Base-by-base conservation (phyloP, 2,797 vertebrate species). In the Notolabrus celidotus region DNA sequence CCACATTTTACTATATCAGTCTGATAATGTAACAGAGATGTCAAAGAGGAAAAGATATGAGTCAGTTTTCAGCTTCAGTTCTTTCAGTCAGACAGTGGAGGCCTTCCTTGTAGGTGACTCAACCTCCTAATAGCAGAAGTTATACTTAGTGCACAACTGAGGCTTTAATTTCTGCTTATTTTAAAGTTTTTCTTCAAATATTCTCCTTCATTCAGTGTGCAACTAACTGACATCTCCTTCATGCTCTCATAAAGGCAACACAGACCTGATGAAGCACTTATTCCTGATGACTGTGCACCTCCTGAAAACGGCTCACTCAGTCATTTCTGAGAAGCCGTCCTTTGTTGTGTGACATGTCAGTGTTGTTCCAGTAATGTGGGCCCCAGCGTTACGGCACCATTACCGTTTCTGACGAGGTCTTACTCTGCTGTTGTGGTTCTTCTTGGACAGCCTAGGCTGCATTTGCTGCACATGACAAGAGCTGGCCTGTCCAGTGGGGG, bases 381-480 rank as follows among this genome's bases (percentile, higher is more conserved):
- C 41, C 33, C 49, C 49, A 66, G 10, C 20, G 43, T 45, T 62
- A 43, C 27, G 27, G 33, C 52, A 36, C 49, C 65, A 20, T 73
- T 64, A 12, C 10, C 23, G 23, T 25, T 25, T 72, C 63, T 84
- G 75, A 77, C 57, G 50, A 70, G 77, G 29, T 85, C 65, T 90
- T 57, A 85, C 75, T 80, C 70, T 83, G 61, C 68, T 92, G 69
- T 90, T 92, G 82, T 92, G 86, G 89, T 93, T 94, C 87, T 91
- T 81, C 85, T 88, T 54, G 90, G 81, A 92, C 93, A 94, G 94
- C 85, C 84, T 94, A 90, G 92, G 91, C 90, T 95, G 94, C 84
- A 94, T 94, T 89, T 95, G 94, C 93, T 94, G 94, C 88, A 93
- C 93, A 79, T 95, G 93, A 94, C 90, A 74, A 67, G 77, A 86